These are phyloP conservation scores for Hybognathus amarus DNA, from an alignment of 2,797 vertebrate genomes.

Conservation along the genomic window DNA sequence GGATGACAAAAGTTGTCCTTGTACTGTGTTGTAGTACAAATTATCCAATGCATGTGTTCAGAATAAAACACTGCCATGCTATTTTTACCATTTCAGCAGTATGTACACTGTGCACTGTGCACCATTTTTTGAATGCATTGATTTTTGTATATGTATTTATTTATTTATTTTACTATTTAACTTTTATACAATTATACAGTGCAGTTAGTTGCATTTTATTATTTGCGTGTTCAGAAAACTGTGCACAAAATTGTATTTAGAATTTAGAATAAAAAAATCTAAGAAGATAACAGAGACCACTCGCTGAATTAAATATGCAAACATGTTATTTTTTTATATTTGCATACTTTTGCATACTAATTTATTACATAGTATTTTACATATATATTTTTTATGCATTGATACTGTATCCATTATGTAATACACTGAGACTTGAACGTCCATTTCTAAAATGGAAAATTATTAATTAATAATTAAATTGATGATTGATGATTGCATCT, in stretches of 20 bases:
- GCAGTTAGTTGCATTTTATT: neutral
- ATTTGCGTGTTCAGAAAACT: neutral
- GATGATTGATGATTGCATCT: no score
- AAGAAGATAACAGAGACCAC: neutral
- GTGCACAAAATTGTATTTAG: neutral
- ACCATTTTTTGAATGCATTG: neutral
- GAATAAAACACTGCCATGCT: neutral
- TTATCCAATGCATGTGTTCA: neutral
- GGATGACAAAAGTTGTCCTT: slow-evolving; percentile 19
- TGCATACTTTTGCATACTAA: neutral
- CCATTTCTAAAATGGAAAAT: neutral
- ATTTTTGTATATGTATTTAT: neutral
- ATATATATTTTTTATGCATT: neutral
- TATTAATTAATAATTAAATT: neutral
- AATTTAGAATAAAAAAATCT: neutral
- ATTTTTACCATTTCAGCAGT: neutral
- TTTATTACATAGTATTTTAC: neutral
- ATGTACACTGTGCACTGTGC: neutral
- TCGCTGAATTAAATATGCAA: neutral
- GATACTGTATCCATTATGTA: neutral
- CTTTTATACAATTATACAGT: neutral
- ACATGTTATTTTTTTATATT: neutral
- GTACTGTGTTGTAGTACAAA: slow-evolving; percentile 7
- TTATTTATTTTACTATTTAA: neutral
- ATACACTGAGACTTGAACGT: neutral